Evolutionary conservation across 2,888 invertebrate species (phyloP).

Genomic region (Cosmia trapezina): DNA sequence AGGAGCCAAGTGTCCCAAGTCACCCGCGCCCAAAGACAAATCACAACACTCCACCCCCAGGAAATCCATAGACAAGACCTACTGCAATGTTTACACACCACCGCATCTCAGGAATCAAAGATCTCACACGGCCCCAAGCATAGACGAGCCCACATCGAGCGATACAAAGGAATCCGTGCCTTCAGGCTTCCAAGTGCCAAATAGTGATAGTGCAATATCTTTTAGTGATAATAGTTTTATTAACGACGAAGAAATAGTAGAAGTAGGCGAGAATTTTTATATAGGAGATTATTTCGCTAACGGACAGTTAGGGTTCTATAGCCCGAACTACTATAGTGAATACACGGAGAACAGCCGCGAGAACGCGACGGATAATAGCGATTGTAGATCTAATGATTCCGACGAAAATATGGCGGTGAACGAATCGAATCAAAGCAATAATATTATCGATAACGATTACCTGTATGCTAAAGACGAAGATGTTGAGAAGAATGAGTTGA

Average conservation of each 20-base stretch:
- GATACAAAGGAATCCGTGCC: constrained; percentile 83
- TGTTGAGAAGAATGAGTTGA: constrained; percentile 90
- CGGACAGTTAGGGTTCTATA: constrained; percentile 86
- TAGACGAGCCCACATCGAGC: constrained; percentile 76
- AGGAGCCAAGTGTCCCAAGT: constrained; percentile 79
- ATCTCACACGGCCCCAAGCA: constrained; percentile 81
- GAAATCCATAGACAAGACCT: constrained; percentile 83
- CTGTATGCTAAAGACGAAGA: constrained; percentile 89
- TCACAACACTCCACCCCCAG: constrained; percentile 83
- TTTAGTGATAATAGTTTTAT: constrained; percentile 87
- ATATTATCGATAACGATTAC: constrained; percentile 88
- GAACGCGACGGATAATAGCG: constrained; percentile 68
- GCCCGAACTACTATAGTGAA: constrained; percentile 82
- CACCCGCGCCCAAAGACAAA: constrained; percentile 82
- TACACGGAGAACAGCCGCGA: constrained; percentile 74
- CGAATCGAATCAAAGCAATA: constrained; percentile 80
- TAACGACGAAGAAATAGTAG: constrained; percentile 83
- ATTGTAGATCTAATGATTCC: constrained; percentile 83
- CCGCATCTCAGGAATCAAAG: constrained; percentile 86
- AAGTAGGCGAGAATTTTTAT: constrained; percentile 87
- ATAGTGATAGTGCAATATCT: constrained; percentile 89
- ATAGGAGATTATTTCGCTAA: constrained; percentile 89
- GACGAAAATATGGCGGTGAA: constrained; percentile 83
- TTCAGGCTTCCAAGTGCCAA: constrained; percentile 88
- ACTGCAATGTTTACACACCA: constrained; percentile 89